phyloP scores from a whole-genome alignment of 2,888 invertebrate species.

The Nephrotoma flavescens region DNA sequence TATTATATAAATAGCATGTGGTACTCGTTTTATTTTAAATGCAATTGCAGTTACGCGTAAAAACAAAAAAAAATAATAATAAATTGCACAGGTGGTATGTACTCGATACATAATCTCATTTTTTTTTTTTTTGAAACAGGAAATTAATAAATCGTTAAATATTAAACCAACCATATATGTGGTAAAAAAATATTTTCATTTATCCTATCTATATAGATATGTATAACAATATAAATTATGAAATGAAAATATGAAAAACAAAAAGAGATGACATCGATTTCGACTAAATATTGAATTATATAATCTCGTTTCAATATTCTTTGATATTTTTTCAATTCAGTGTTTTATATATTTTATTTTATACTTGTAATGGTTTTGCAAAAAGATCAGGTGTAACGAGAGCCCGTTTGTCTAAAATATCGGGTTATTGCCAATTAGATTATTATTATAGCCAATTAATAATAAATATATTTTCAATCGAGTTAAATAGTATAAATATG shows the following conservation, averaged over 20 bases:
- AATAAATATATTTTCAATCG: constrained; percentile 3
- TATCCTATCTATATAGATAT: not conserved
- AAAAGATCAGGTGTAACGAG: constrained; percentile 22
- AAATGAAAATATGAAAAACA: constrained; percentile 1
- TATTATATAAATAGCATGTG: not conserved
- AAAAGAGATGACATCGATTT: constrained; percentile 3
- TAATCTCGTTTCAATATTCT: not conserved
- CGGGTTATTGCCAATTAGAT: constrained; percentile 5
- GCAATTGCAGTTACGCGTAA: not conserved
- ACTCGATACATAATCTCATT: not conserved
- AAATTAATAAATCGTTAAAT: not conserved
- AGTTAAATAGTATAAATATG: not conserved
- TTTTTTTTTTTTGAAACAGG: not conserved
- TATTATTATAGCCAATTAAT: constrained; percentile 1
- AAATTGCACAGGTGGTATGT: not conserved
- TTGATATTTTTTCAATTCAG: not conserved
- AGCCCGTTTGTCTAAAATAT: constrained; percentile 12
- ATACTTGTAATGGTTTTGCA: constrained; percentile 11
- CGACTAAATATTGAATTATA: not conserved
- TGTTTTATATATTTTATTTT: not conserved
- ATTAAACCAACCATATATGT: not conserved
- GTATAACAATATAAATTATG: not conserved
- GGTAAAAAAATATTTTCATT: not conserved
- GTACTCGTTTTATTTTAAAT: not conserved
- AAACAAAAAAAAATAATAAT: not conserved